Base-by-base conservation (phyloP, 2,888 invertebrate species). In the Ypsolopha sequella region DNA sequence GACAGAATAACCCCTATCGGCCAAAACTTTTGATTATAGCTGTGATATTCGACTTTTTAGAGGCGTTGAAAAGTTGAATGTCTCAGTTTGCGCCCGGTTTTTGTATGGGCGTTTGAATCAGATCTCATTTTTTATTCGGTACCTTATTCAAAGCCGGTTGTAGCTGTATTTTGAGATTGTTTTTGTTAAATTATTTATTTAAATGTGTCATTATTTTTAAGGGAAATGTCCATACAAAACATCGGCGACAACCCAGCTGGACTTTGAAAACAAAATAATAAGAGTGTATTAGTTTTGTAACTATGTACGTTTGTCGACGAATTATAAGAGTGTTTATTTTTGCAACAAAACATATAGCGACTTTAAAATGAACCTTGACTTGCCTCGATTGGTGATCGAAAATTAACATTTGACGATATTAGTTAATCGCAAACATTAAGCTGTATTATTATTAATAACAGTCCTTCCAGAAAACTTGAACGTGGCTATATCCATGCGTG, bases 21-120 rank as follows among this genome's bases (percentile, higher is more conserved):
- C 39, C 39, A 24, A 24, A 24, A 24, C 24, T 24, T 24, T 24
- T 24, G 24, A 24, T 24, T 24, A 24, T 24, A 24, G 24, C 24
- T 24, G 24, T 24, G 24, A 24, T 24, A 24, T 24, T 24, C 4
- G 24, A 24, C 24, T 24, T 24, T 24, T 24, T 24, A 39, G n/a
- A 39, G 11, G 11, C 39, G 10, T 39, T 39, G 6, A 7, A 39
- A 11, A 11, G 8, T 39, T 39, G 39, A 39, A 11, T 39, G 39
- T 39, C 11, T 4, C 24, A n/a, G 9, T 39, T 36, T 45, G 7
- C 8, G 13, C 10, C 76, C 70, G 75, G 71, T 74, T 57, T 74
- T 76, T 78, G 79, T 81, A 75, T 75, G 78, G 76, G 70, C 74
- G 71, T 74, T 74, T 58, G 64, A 57, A 65, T 61, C 60, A 79